Evolutionary conservation across 2,113 vertebrate species (phyloP), one percentile per base, ranked within the genome.

Genomic region (Holacanthus passer): DNA sequence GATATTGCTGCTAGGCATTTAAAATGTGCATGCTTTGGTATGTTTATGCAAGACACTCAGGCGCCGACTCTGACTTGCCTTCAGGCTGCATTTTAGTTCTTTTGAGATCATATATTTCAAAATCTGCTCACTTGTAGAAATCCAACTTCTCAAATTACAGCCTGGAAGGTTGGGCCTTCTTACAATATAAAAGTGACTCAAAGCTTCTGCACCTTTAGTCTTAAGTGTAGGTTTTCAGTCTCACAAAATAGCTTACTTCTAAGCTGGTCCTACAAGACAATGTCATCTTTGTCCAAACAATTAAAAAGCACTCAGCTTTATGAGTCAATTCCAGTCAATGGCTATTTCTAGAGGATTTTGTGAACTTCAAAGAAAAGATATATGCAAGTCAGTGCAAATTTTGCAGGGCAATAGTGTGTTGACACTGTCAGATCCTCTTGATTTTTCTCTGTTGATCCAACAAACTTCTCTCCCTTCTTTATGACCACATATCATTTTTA

Each of bases 1-100:
- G 20, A 22, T 39, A 43, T 43, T 0, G 17, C 29, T 66, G 22
- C 16, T 10, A 43, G 81, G 50, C 13, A 60, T 76, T 79, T 58
- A 17, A 74, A 77, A 59, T n/a, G 3, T 82, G 52, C 45, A 63
- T 71, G 45, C 73, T 75, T 73, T 45, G 22, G 83, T 80, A 27
- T 65, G 77, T 78, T 81, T 24, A 22, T n/a, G 45, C 24, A 37
- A 29, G 19, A 66, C 52, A 71, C 24, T 22, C 55, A 50, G 13
- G 24, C 7, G 2, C 48, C 65, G 45, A 82, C 31, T 43, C 17
- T 74, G 59, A 77, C 22, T 79, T 84, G 67, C 70, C 68, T 48
- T 13, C 43, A 29, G 22, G 20, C 43, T 17, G 43, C 12, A 5
- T 43, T 50, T 39, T 37, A 37, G 45, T 56, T 70, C 3, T 39